These are phyloP conservation scores for Seriola rivoliana DNA, from an alignment of 2,113 vertebrate species.

Conservation along the genomic window DNA sequence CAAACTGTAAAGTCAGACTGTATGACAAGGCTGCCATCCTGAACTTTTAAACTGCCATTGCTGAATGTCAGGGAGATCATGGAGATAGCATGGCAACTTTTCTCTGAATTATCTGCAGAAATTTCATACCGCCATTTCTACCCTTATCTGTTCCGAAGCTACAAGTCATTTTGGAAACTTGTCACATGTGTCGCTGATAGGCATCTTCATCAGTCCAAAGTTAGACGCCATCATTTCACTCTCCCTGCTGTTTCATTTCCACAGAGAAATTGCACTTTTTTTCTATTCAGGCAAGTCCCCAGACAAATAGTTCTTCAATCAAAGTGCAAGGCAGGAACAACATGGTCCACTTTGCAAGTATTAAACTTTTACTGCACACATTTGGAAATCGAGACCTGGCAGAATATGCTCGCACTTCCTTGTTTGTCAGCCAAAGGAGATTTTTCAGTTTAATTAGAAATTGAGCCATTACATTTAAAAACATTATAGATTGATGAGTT, in stretches of 20 bases:
- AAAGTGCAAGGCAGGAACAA: constrained; percentile 7
- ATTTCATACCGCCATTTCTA: neutral
- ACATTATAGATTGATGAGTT: neutral
- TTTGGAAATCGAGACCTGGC: neutral
- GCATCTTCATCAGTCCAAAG: constrained; percentile 33
- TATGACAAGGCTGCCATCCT: neutral
- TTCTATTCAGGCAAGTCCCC: constrained; percentile 4
- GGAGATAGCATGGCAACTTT: neutral
- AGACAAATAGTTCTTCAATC: constrained; percentile 33
- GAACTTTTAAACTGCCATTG: constrained; percentile 31
- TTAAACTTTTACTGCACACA: constrained; percentile 27
- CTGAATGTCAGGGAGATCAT: constrained; percentile 14
- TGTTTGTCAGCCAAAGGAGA: neutral
- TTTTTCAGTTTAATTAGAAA: neutral
- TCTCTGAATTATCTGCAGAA: constrained; percentile 28
- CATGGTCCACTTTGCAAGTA: neutral
- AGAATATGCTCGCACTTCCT: neutral
- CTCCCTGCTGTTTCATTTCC: constrained; percentile 31
- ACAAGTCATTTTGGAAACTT: constrained; percentile 35
- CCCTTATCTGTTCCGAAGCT: constrained; percentile 16
- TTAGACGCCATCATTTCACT: constrained; percentile 18
- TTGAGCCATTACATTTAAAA: neutral
- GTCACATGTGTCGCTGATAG: constrained; percentile 22
- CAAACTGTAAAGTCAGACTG: constrained; percentile 15
- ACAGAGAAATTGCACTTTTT: constrained; percentile 8